A percentile compares a stretch with the other conserved stretches of the same genome.
phyloP scores from a whole-genome alignment of 1,140 invertebrate species.

The Acyrthosiphon pisum region DNA sequence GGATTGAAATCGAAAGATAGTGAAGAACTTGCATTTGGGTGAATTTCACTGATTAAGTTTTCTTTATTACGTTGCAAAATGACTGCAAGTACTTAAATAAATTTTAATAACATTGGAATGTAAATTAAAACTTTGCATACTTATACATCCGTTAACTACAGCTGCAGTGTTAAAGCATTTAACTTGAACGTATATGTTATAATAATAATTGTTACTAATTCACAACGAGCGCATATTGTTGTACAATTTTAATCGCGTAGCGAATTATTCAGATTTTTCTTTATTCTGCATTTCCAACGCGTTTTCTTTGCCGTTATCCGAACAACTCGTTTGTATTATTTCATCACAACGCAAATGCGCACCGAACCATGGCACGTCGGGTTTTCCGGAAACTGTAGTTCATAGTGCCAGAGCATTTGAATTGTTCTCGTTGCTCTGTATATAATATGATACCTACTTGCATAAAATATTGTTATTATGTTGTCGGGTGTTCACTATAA shows the following conservation, averaged over 20 bases:
- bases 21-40: too few species aligned
- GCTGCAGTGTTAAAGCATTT: background rate
- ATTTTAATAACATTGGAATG: too few species aligned
- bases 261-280: background rate
- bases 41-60: too few species aligned
- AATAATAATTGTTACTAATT: background rate
- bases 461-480: background rate
- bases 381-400: background rate
- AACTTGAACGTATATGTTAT: background rate
- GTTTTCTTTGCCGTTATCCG: background rate
- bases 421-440: background rate
- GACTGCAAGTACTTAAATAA: too few species aligned
- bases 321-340: background rate
- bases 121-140: too few species aligned
- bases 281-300: background rate
- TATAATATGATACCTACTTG: background rate
- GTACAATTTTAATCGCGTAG: background rate
- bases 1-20: too few species aligned
- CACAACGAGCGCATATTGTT: background rate
- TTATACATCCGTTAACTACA: too few species aligned
- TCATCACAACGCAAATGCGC: background rate
- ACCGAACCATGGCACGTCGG: background rate
- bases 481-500: background rate
- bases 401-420: background rate
- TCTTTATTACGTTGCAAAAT: too few species aligned